Evolutionary conservation across 2,113 vertebrate species (phyloP).

Genomic region (Nesogale talazaci): DNA sequence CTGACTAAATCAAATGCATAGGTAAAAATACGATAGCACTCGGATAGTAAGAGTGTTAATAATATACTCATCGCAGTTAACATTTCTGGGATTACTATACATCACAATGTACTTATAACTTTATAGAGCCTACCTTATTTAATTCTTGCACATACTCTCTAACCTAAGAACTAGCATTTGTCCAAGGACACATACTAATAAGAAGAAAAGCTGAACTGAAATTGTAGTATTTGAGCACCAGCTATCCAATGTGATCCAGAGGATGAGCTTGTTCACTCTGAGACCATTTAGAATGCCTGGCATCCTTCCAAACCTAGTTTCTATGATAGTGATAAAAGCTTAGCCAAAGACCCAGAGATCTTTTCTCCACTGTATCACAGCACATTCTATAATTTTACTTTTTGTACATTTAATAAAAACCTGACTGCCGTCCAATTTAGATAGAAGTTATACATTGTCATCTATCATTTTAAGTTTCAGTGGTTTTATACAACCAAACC

Average conservation of each 20-base stretch:
- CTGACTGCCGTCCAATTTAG: conserved; percentile 1
- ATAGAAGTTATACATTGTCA: neutral
- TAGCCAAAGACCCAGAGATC: neutral
- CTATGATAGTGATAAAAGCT: neutral
- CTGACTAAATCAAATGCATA: neutral
- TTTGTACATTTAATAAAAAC: conserved; percentile 2
- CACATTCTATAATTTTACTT: neutral
- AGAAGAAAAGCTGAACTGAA: neutral
- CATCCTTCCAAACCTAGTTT: neutral
- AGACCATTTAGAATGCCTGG: neutral
- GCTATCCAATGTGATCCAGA: neutral
- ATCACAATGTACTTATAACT: neutral
- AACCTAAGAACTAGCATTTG: neutral
- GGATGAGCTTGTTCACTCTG: too few species aligned
- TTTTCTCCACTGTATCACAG: neutral
- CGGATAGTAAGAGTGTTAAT: neutral
- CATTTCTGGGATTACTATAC: neutral
- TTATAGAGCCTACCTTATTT: neutral
- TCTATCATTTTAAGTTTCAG: neutral
- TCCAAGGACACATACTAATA: neutral
- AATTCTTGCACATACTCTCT: neutral
- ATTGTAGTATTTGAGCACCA: neutral
- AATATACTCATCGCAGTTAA: neutral
- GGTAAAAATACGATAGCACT: neutral
- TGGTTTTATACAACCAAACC: conserved; percentile 29